Evolutionary conservation across 2,797 vertebrate species (phyloP), one percentile per base, ranked within the genome.

Genomic region (Karalla daura): DNA sequence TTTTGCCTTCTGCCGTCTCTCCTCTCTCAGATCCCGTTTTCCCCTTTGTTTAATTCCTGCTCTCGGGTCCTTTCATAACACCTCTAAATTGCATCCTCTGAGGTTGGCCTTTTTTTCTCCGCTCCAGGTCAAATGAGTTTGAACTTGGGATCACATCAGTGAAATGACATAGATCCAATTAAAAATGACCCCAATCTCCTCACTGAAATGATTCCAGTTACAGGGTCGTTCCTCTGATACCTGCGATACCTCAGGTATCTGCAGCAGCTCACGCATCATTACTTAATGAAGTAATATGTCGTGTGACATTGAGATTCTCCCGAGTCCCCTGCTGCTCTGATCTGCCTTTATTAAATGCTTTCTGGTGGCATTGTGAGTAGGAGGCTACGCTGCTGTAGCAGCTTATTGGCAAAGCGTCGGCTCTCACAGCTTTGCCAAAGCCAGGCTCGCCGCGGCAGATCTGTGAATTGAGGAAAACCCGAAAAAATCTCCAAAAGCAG

Each of bases 381-480:
- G 85, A 78, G 64, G 83, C 65, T 44, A 49, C 32, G 40, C 36
- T 63, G 55, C 58, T 76, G 74, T 44, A 74, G 71, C 67, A 80
- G 63, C 59, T 77, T 66, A 68, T 55, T 89, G 83, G 79, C 83
- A 78, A 64, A n/a, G 27, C 32, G 63, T 33, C 15, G 61, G 47
- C 62, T 49, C 43, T 78, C 53, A 35, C 65, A 80, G 80, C 62
- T 70, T 75, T 85, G 82, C 84, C 77, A 86, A 78, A 78, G 59
- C 72, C 54, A 70, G 61, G 39, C 78, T 77, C 24, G 1, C 80
- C 67, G 76, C 71, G 44, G 74, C 39, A 68, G 65, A 81, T 72
- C 80, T 86, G 81, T 79, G 78, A 84, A 78, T 84, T 69, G 41
- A 83, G 74, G 84, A 87, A 78, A 80, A 85, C 66, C 75, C 51